Evolutionary conservation across 2,888 invertebrate genomes (phyloP).

Genomic region (Watsonalla binaria): DNA sequence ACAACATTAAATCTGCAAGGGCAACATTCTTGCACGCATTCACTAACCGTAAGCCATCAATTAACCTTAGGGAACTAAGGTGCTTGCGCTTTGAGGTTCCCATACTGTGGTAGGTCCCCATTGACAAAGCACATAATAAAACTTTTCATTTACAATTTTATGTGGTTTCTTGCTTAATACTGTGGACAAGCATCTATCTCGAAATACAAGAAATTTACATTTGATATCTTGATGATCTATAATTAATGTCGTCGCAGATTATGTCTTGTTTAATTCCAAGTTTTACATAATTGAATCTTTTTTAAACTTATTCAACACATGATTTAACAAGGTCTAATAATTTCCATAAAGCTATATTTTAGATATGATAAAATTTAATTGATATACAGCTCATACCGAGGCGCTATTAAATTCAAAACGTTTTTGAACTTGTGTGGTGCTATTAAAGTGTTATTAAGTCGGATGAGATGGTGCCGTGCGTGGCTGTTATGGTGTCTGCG

Average conservation of each 20-base stretch:
- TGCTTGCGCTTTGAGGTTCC: constrained; percentile 32
- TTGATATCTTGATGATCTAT: no score
- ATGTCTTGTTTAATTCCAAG: no score
- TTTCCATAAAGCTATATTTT: constrained; percentile 3
- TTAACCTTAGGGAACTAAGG: constrained; percentile 45
- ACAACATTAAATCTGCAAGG: constrained; percentile 57
- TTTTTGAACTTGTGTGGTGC: constrained; percentile 48
- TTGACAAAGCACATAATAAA: constrained; percentile 7
- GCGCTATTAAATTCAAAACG: constrained; percentile 43
- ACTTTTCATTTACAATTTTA: not conserved
- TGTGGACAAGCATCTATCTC: no score
- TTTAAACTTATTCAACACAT: no score
- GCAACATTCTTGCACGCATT: constrained; percentile 68
- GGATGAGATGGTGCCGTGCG: constrained; percentile 29
- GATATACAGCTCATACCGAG: constrained; percentile 33
- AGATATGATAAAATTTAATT: constrained; percentile 25
- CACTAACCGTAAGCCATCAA: constrained; percentile 52
- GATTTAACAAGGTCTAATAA: not conserved
- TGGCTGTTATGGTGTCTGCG: constrained; percentile 26
- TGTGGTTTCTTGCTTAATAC: no score
- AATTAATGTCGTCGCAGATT: no score
- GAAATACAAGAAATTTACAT: no score
- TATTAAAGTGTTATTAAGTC: constrained; percentile 52
- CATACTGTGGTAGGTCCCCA: constrained; percentile 34
- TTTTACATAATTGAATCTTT: no score